These are phyloP conservation scores for Thera britannica DNA, from an alignment of 2,888 invertebrate species.

Conservation along the genomic window DNA sequence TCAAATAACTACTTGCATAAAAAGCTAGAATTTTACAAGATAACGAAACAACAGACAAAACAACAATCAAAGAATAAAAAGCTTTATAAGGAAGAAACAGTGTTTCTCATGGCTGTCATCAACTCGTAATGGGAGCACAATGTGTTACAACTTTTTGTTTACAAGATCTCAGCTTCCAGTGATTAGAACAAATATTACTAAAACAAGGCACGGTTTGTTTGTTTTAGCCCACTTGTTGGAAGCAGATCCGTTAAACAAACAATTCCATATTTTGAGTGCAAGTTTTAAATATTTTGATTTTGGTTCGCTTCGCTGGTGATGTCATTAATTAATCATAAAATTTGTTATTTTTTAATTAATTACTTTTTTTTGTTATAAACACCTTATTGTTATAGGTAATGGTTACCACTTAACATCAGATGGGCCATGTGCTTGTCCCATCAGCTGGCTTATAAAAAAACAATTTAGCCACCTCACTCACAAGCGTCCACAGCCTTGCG, in stretches of 20 bases:
- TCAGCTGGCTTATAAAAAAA: neutral
- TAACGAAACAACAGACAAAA: too few species aligned
- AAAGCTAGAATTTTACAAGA: too few species aligned
- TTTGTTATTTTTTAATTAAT: neutral
- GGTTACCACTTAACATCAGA: too few species aligned
- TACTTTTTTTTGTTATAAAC: too few species aligned
- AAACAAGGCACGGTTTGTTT: constrained; percentile 59
- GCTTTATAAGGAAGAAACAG: constrained; percentile 37
- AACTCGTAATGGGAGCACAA: constrained; percentile 57
- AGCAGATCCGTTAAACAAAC: constrained; percentile 61
- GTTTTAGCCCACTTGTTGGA: constrained; percentile 67
- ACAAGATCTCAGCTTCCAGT: constrained; percentile 55
- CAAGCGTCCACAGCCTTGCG: constrained; percentile 64
- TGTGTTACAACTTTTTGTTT: constrained; percentile 62
- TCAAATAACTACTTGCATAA: too few species aligned
- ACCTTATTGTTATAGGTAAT: too few species aligned
- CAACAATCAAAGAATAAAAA: neutral
- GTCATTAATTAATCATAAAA: neutral
- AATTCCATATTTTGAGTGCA: constrained; percentile 51
- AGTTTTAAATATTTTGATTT: constrained; percentile 46
- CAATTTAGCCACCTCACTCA: constrained; percentile 9
- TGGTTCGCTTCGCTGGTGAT: neutral
- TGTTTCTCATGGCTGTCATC: constrained; percentile 61
- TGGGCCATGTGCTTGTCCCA: too few species aligned
- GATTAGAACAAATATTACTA: constrained; percentile 61